These are phyloP conservation scores for Eulemur rubriventer DNA, from an alignment of 2,797 vertebrate species.

Conservation along the genomic window DNA sequence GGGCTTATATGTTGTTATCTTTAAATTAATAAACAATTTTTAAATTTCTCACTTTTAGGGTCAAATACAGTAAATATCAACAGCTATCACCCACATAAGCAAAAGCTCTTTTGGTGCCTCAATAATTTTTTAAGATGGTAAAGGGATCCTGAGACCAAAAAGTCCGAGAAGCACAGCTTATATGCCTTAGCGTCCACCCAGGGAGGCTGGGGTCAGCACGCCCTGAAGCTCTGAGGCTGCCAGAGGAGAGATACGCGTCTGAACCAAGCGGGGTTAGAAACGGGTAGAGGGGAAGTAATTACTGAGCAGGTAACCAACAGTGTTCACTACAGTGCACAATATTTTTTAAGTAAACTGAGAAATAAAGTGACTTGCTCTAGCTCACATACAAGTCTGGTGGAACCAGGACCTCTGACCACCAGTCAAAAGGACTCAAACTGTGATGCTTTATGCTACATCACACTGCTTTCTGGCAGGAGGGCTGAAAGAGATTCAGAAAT, in stretches of 20 bases:
- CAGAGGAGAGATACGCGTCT: background rate
- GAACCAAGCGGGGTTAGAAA: background rate
- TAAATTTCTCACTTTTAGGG: background rate
- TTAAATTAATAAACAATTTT: background rate
- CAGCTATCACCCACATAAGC: background rate
- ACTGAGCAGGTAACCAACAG: background rate
- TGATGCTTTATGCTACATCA: background rate
- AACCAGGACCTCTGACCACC: background rate
- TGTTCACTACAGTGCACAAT: too few relatives aligned
- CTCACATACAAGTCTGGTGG: background rate
- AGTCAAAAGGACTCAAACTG: background rate
- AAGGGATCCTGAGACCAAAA: background rate
- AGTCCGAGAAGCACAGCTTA: background rate
- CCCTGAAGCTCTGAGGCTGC: background rate
- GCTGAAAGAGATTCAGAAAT: background rate
- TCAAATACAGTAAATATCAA: background rate
- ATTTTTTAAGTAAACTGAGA: background rate
- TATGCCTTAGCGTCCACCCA: background rate
- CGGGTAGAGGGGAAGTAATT: background rate
- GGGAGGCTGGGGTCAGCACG: background rate
- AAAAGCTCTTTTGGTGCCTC: background rate
- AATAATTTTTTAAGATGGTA: background rate
- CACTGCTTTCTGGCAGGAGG: background rate
- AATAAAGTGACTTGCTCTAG: background rate
- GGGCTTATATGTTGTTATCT: background rate